Base-by-base conservation (phyloP, 2,113 vertebrate species). In the Caranx ignobilis region DNA sequence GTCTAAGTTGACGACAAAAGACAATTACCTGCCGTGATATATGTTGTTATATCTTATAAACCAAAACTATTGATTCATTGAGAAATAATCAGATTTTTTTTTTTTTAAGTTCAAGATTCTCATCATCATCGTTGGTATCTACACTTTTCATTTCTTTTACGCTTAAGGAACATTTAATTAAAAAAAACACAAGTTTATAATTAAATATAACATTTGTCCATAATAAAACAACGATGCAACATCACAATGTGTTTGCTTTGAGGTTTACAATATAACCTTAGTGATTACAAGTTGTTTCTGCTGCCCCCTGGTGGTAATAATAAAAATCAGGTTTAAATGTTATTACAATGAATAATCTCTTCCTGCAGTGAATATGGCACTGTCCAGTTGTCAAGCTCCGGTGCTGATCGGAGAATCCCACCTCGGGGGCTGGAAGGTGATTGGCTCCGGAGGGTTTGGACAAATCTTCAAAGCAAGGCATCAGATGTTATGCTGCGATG, bases 381-480 rank as follows among this genome's bases (percentile, higher is more conserved):
- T 54, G 47, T 4, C 5, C 26, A 66, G 41, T 65, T 59, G 3
- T 37, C 0, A 16, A 2, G 0, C 2, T 8, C 56, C 66, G 0
- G 0, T 1, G 3, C 0, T 81, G 37, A 75, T 94, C 6, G 11
- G 21, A 2, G 85, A 87, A 5, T 73, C 77, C 35, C 56, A 37
- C 52, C 80, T 96, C 39, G 15, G 37, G 1, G 41, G 11, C 45
- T 94, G 92, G 89, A 0, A 6, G 2, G 26, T 12, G 50, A 92
- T 95, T 62, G 93, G 85, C 21, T 64, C 68, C 4, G 96, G 96
- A 1, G 93, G 94, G 0, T 96, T 96, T 3, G 96, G 96, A 1
- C 32, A 90, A 66, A 87, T 96, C 61, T 90, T 87, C 74, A 92
- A 83, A 65, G 94, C 87, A 64, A 87, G 88, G 18, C 94, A 95